Conservation (phyloP, 2,113 vertebrate species). For the Misgurnus anguillicaudatus region DNA sequence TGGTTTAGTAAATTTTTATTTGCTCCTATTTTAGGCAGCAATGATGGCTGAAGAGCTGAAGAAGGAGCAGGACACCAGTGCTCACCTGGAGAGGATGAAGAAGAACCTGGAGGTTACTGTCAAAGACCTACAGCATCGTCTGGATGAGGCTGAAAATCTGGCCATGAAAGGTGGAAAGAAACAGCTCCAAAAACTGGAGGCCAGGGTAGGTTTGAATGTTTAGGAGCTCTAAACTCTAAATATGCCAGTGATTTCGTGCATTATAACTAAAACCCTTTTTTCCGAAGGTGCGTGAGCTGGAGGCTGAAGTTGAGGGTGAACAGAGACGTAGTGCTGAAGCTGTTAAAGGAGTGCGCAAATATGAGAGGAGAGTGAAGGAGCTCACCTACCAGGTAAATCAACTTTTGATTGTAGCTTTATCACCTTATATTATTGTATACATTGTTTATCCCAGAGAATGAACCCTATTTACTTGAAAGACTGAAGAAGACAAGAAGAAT, state of each 20-base stretch:
- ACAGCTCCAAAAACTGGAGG: slow-evolving; percentile 38
- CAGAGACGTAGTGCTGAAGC: slow-evolving; percentile 41
- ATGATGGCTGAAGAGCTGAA: slow-evolving; percentile 88
- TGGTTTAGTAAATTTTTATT: no score
- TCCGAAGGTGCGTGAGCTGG: slow-evolving; percentile 47
- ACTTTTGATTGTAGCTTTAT: not conserved
- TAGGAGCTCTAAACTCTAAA: not conserved
- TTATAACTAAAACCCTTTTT: not conserved
- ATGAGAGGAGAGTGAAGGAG: slow-evolving; percentile 47
- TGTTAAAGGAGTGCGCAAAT: slow-evolving; percentile 51
- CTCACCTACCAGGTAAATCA: slow-evolving; percentile 50
- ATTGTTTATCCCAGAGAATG: not conserved
- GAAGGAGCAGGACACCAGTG: slow-evolving; percentile 85
- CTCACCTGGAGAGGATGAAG: slow-evolving; percentile 78
- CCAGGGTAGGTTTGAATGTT: slow-evolving; percentile 11
- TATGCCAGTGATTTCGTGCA: not conserved
- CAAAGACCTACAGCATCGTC: no score
- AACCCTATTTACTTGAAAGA: slow-evolving; percentile 56
- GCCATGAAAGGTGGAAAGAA: no score
- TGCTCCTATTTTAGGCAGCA: slow-evolving; percentile 66
- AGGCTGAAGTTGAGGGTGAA: slow-evolving; percentile 48
- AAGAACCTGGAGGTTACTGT: no score
- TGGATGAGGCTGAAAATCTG: no score
- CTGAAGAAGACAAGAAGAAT: slow-evolving; percentile 81
- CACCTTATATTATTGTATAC: not conserved